Evolutionary conservation across 1,140 invertebrate species (phyloP).

Genomic region (Drosophila equinoxialis): DNA sequence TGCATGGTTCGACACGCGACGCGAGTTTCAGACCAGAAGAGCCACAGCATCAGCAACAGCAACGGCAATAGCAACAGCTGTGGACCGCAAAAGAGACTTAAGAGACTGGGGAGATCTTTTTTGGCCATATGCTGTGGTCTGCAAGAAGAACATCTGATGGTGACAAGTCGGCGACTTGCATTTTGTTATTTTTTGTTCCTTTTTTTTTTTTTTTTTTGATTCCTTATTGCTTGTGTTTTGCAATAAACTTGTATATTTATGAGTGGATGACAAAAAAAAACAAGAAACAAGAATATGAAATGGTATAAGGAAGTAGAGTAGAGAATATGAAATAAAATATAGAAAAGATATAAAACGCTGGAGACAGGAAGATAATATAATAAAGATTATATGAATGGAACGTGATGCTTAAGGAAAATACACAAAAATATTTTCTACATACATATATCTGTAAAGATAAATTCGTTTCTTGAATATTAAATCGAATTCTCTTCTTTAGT

Average conservation of each 20-base stretch:
- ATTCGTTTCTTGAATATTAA: not conserved
- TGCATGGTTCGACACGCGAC: slow-evolving; percentile 43
- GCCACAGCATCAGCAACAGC: not conserved
- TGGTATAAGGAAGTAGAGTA: slow-evolving; percentile 26
- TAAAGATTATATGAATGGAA: slow-evolving; percentile 10
- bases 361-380: slow-evolving; percentile 8
- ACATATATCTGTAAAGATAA: not conserved
- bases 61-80: slow-evolving; percentile 50
- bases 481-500: no score
- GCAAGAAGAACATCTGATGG: slow-evolving; percentile 57
- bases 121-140: slow-evolving; percentile 48
- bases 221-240: slow-evolving; percentile 47
- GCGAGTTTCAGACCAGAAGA: slow-evolving; percentile 1
- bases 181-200: not conserved
- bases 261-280: slow-evolving; percentile 15
- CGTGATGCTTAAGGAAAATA: not conserved
- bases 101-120: slow-evolving; percentile 32
- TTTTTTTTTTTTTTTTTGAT: not conserved
- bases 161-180: slow-evolving; percentile 48
- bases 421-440: not conserved
- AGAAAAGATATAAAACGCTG: not conserved
- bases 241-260: slow-evolving; percentile 77
- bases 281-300: slow-evolving; percentile 30
- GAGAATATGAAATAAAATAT: slow-evolving; percentile 3
- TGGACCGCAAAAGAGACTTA: slow-evolving; percentile 52